A percentile compares a stretch with the other conserved stretches of the same genome.
phyloP scores from a whole-genome alignment of 2,113 vertebrate species.

The Gnathonemus echidnorhynchus region DNA sequence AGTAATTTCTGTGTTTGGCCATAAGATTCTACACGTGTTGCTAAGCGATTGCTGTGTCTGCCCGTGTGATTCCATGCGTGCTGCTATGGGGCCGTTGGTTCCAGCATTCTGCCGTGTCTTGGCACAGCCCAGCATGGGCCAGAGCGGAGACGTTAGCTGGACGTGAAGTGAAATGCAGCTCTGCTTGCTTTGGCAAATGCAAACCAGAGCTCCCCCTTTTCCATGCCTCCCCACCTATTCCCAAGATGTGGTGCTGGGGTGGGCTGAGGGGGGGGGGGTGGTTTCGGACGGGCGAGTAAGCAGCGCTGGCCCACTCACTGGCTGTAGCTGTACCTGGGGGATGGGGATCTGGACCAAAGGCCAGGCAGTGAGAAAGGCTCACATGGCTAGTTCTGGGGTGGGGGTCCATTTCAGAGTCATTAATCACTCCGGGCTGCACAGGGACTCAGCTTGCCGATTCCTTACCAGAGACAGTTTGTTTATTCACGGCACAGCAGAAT shows the following conservation, averaged over 20 bases:
- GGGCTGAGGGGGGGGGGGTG: conserved; percentile 45
- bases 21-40: too few species aligned
- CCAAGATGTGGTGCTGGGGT: conserved; percentile 30
- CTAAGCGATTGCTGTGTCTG: not conserved
- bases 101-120: not conserved
- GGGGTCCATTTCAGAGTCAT: conserved; percentile 33
- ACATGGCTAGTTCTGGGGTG: conserved; percentile 16
- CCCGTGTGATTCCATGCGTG: not conserved
- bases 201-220: conserved; percentile 37
- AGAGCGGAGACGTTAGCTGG: conserved; percentile 33
- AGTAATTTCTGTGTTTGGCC: not conserved
- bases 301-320: not conserved
- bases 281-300: not conserved
- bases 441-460: conserved; percentile 45
- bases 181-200: conserved; percentile 57
- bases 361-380: conserved; percentile 27
- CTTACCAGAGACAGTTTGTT: conserved; percentile 39
- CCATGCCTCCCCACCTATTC: not conserved
- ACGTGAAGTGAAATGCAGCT: conserved; percentile 47
- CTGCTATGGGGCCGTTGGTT: not conserved
- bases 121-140: conserved; percentile 16
- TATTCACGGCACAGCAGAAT: conserved; percentile 30
- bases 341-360: conserved; percentile 27
- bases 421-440: conserved; percentile 44
- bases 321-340: conserved; percentile 22